phyloP scores from a whole-genome alignment of 2,113 vertebrate species.

The Anguilla japonica region DNA sequence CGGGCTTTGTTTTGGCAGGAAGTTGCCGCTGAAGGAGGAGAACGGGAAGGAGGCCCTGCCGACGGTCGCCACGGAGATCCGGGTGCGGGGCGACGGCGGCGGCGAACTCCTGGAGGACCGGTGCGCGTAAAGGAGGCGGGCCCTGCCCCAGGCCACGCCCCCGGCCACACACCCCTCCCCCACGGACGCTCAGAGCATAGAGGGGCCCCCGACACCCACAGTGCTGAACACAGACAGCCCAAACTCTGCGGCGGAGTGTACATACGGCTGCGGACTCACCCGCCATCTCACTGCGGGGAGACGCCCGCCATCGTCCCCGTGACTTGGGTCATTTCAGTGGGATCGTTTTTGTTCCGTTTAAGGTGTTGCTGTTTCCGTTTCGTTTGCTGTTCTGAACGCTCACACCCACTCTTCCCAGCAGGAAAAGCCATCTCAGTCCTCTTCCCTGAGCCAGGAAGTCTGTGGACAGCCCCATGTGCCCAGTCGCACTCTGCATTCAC shows the following conservation, averaged over 20 bases:
- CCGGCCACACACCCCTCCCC: neutral
- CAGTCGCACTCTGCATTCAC: neutral
- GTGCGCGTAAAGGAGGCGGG: slow-evolving; percentile 80
- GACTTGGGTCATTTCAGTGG: slow-evolving; percentile 52
- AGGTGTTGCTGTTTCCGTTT: slow-evolving; percentile 22
- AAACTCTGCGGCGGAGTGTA: slow-evolving; percentile 61
- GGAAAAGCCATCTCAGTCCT: neutral
- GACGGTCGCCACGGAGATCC: slow-evolving; percentile 93
- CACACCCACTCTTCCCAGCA: neutral
- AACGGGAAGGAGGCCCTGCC: slow-evolving; percentile 94
- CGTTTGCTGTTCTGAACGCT: neutral
- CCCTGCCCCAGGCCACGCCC: neutral
- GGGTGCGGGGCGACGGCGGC: slow-evolving; percentile 89
- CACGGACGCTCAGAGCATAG: slow-evolving; percentile 65
- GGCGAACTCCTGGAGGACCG: slow-evolving; percentile 88
- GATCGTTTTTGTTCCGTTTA: slow-evolving; percentile 19
- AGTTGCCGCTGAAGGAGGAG: slow-evolving; percentile 96
- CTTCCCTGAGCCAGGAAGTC: neutral
- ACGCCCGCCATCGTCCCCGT: slow-evolving; percentile 58
- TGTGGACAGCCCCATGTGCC: neutral
- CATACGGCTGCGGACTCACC: slow-evolving; percentile 52
- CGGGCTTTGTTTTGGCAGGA: slow-evolving; percentile 70
- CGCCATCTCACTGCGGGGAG: slow-evolving; percentile 50
- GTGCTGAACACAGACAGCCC: slow-evolving; percentile 51
- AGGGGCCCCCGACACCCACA: slow-evolving; percentile 80